Evolutionary conservation across 2,113 vertebrate species (phyloP), one percentile per base, ranked within the genome.

Genomic region (Atrichornis clamosus): DNA sequence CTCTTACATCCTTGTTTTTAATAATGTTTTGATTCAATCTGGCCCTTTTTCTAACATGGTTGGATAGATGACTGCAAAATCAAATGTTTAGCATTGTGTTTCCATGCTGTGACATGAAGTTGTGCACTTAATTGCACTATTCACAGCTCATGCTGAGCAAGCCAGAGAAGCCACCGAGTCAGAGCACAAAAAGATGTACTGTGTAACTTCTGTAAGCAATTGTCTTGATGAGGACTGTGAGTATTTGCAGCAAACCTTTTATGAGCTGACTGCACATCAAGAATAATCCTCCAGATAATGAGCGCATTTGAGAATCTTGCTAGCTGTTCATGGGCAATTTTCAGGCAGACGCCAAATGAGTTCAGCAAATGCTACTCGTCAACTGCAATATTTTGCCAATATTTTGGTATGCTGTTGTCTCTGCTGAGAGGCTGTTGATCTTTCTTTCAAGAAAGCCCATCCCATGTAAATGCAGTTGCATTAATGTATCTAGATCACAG

Each of bases 221-320:
- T 89, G 92, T 86, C 76, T 75, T 67, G 64, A 91, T 47, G 39
- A 56, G 70, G 75, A 37, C 35, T 46, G 24, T 28, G 44, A 69
- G 69, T 49, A 49, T 90, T 94, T 13, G 27, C 60, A 83, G 90
- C 50, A 85, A 77, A 88, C 46, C 56, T 77, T 91, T 74, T 69
- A 64, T 4, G 3, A 91, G 68, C 63, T 95, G 65, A 83, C 78
- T 91, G 72, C 64, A 56, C 33, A 63, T 69, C 50, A 55, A 81
- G 85, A 85, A 77, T 80, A 87, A 81, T 88, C 47, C 88, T 87
- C 30, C 44, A 78, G 72, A 74, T 92, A 93, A 95, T 60, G 87
- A 95, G 39, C 32, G 33, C 60, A 17, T 90, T 90, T 59, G 72
- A 95, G 78, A 84, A 42, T 84, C 84, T 84, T 86, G 21, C 78